These are phyloP conservation scores for Athetis lepigone DNA, from an alignment of 2,888 invertebrate genomes.

Conservation along the genomic window DNA sequence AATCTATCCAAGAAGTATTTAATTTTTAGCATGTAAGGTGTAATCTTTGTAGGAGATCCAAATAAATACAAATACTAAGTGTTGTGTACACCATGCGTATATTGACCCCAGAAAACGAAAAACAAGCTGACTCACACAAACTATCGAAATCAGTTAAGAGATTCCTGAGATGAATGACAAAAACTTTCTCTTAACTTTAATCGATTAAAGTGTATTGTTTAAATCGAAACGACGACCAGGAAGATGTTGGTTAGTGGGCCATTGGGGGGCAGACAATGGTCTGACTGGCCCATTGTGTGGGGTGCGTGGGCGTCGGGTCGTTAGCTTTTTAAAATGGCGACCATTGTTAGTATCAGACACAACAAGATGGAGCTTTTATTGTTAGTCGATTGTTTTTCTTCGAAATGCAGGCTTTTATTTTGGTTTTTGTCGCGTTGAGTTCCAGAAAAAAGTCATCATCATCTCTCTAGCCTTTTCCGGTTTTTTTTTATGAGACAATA, in stretches of 20 bases:
- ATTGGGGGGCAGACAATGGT: slow-evolving; percentile 52
- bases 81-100: no score
- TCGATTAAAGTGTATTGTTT: slow-evolving; percentile 54
- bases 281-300: slow-evolving; percentile 35
- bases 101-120: slow-evolving; percentile 43
- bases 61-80: no score
- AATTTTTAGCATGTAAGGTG: no score
- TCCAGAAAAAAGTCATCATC: no score
- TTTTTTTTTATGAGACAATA: no score
- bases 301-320: slow-evolving; percentile 42
- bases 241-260: slow-evolving; percentile 54
- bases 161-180: slow-evolving; percentile 40
- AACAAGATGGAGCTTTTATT: slow-evolving; percentile 7
- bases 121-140: slow-evolving; percentile 40
- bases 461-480: no score
- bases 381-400: slow-evolving; percentile 23
- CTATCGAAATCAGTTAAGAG: slow-evolving; percentile 47
- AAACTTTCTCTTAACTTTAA: slow-evolving; percentile 54
- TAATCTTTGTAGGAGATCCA: no score
- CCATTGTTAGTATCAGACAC: slow-evolving; percentile 26
- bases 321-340: slow-evolving; percentile 36
- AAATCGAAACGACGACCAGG: slow-evolving; percentile 36
- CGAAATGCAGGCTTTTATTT: slow-evolving; percentile 10
- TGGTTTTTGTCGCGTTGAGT: no score
- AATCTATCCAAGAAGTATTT: no score